Conservation (phyloP, 1,140 invertebrate genomes). For the Drosophila chauvacae region DNA sequence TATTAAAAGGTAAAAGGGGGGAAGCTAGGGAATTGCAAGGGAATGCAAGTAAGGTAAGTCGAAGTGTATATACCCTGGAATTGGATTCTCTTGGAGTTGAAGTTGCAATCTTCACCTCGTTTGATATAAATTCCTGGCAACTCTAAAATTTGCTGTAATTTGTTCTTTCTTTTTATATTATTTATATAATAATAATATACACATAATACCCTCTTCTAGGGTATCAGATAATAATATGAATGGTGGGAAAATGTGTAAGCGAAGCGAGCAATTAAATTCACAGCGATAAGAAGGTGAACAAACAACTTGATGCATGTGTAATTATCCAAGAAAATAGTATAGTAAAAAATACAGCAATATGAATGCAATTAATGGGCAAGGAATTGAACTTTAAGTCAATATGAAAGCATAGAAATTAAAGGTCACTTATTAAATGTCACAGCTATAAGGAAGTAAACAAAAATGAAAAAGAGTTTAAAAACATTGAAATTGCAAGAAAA, state of each 20-base stretch:
- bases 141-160: not conserved
- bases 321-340: not conserved
- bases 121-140: not conserved
- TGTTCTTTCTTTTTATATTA: not conserved
- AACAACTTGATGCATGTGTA: constrained; percentile 28
- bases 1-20: not conserved
- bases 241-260: constrained; percentile 34
- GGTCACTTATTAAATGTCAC: not conserved
- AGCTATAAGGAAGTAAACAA: not conserved
- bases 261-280: constrained; percentile 37
- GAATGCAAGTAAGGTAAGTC: not conserved
- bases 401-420: not conserved
- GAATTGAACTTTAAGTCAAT: constrained; percentile 2
- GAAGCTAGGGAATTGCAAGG: constrained; percentile 7
- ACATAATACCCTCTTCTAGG: not conserved
- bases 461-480: not conserved
- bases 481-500: not conserved
- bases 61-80: not conserved
- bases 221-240: not conserved
- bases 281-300: constrained; percentile 38
- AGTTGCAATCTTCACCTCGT: not conserved
- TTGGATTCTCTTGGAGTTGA: not conserved
- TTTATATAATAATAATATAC: no score
- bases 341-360: not conserved
- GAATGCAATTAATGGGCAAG: not conserved